These are phyloP conservation scores for Drosophila prolongata DNA, from an alignment of 2,888 invertebrate species.

Conservation along the genomic window DNA sequence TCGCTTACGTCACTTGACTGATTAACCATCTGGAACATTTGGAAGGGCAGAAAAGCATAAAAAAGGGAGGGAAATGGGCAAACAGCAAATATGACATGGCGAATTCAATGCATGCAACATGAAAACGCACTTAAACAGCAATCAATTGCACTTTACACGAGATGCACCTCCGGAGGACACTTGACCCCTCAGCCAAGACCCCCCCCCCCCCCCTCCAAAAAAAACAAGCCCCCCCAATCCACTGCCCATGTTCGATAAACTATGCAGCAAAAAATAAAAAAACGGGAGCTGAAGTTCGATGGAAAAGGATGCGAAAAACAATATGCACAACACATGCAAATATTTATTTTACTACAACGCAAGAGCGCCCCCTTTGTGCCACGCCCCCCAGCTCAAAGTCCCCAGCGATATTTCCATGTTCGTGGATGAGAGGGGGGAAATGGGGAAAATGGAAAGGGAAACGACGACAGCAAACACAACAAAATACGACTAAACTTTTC, in stretches of 20 bases:
- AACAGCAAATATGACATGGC: slow-evolving; percentile 51
- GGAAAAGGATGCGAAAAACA: slow-evolving; percentile 13
- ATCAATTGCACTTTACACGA: slow-evolving; percentile 55
- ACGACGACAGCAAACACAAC: slow-evolving; percentile 20
- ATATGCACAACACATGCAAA: slow-evolving; percentile 51
- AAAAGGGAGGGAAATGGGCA: slow-evolving; percentile 1
- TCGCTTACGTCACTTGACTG: slow-evolving; percentile 52
- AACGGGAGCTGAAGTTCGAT: slow-evolving; percentile 1
- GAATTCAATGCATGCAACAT: slow-evolving; percentile 49
- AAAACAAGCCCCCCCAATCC: not conserved
- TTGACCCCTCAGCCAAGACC: slow-evolving; percentile 29
- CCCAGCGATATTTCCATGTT: slow-evolving; percentile 32
- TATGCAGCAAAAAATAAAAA: slow-evolving; percentile 14
- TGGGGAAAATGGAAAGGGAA: slow-evolving; percentile 3
- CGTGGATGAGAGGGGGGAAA: slow-evolving; percentile 1
- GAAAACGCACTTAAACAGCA: slow-evolving; percentile 57
- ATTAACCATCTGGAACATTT: slow-evolving; percentile 42
- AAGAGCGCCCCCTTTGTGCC: not conserved
- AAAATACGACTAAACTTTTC: slow-evolving; percentile 38
- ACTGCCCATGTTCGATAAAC: slow-evolving; percentile 10
- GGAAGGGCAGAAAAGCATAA: not conserved
- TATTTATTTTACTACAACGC: slow-evolving; percentile 39
- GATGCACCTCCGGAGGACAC: slow-evolving; percentile 47
- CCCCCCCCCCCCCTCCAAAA: not conserved
- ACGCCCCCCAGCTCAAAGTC: slow-evolving; percentile 44